Base-by-base conservation (phyloP, 2,113 vertebrate species). In the Hipposideros armiger region DNA sequence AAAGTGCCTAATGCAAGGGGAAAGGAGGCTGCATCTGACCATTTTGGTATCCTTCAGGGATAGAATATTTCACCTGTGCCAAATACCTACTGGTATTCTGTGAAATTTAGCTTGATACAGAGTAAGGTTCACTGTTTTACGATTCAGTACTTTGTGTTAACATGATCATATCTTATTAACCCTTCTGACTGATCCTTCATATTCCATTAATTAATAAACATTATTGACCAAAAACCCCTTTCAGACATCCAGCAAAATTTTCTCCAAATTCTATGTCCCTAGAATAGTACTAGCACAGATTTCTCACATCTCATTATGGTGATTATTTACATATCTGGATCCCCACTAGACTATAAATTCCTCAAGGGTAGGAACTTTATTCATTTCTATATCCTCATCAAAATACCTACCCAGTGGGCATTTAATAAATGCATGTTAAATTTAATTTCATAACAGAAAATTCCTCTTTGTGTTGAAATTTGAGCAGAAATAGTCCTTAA, bases 361-460 rank as follows among this genome's bases (percentile, higher is more conserved):
- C 22, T 85, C 24, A 86, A 54, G 24, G 16, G 14, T 40, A 80
- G 40, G 42, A 62, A 73, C 8, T 85, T 52, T 40, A 89, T 78
- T 73, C 45, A 80, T 64, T 84, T 77, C 9, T 42, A 52, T 74
- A 52, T 28, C 5, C 5, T 47, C 64, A 73, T 60, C 83, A 67
- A 88, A 83, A 84, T 64, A 87, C 30, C 36, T 81, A 80, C n/a
- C 66, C 66, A 72, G 24, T 16, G 15, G 36, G 15, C 28, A 83
- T 50, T 72, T 64, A 58, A 76, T 54, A 95, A 80, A 90, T 74
- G 28, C 26, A 32, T 67, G 52, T 32, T 77, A 4, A 82, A 70
- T 70, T 82, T 64, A 93, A 95, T 69, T 70, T 64, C 72, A 66
- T 89, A 85, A 84, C 16, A 92, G 24, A 30, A 87, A 70, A 90